These are phyloP conservation scores for Steinernema khuongi DNA, from an alignment of 1,140 invertebrate genomes.

Conservation along the genomic window DNA sequence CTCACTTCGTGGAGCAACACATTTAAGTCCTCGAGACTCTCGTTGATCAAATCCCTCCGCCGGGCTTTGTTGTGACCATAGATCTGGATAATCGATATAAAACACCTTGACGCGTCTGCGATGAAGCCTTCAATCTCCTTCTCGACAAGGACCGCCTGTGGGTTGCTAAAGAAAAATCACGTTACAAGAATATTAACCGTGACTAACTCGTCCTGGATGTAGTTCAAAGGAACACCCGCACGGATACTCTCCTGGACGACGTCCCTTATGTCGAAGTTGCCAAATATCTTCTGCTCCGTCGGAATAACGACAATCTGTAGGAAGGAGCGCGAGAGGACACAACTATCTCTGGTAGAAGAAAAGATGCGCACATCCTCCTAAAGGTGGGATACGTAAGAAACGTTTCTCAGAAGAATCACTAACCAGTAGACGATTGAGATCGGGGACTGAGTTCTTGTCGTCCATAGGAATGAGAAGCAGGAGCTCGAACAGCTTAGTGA, in stretches of 20 bases:
- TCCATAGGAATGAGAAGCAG: not conserved
- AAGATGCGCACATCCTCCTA: not conserved
- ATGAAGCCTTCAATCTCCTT: not conserved
- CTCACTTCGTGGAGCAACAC: not conserved
- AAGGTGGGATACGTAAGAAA: not conserved
- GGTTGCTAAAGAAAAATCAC: not conserved
- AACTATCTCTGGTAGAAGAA: not conserved
- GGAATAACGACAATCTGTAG: not conserved
- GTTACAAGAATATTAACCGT: not conserved
- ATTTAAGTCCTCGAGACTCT: not conserved
- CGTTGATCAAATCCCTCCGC: not conserved
- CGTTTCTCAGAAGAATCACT: not conserved
- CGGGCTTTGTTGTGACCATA: not conserved
- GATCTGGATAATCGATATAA: not conserved
- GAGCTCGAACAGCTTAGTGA: not conserved
- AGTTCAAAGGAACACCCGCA: not conserved
- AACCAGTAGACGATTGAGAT: not conserved
- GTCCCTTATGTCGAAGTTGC: not conserved
- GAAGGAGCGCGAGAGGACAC: not conserved
- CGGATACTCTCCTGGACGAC: not conserved
- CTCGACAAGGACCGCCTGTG: not conserved
- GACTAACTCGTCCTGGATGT: not conserved
- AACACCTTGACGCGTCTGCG: not conserved
- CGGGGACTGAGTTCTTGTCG: not conserved
- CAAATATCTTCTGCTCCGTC: not conserved